A percentile compares a stretch with the other conserved stretches of the same genome.
Evolutionary conservation across 2,888 invertebrate genomes (phyloP).

Genomic region (Eretmocerus hayati): DNA sequence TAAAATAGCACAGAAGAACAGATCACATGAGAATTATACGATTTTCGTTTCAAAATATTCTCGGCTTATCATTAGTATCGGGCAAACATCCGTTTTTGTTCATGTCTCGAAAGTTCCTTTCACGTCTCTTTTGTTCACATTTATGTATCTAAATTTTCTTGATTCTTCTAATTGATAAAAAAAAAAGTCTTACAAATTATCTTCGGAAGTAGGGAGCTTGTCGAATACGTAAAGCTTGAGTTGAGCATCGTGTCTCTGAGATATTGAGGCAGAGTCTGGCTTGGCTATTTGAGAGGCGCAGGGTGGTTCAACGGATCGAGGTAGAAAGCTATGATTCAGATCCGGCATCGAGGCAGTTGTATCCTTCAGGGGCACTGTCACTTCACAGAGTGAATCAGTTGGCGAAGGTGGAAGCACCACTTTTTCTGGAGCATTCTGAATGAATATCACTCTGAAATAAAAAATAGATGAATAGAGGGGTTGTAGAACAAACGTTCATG

Average conservation of each 20-base stretch:
- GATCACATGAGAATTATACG: too few relatives aligned
- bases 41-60: too few relatives aligned
- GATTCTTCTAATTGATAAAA: too few relatives aligned
- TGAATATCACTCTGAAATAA: constrained; percentile 70
- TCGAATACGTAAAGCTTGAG: constrained; percentile 42
- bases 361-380: constrained; percentile 39
- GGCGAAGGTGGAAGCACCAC: constrained; percentile 61
- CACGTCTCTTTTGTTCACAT: too few relatives aligned
- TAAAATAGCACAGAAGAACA: too few relatives aligned
- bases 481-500: background rate
- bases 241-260: constrained; percentile 39
- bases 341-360: constrained; percentile 41
- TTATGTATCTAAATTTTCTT: too few relatives aligned
- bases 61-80: too few relatives aligned
- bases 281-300: constrained; percentile 40
- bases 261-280: constrained; percentile 31
- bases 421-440: constrained; percentile 88
- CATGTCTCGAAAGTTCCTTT: too few relatives aligned
- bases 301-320: constrained; percentile 37
- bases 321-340: constrained; percentile 37
- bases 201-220: constrained; percentile 40
- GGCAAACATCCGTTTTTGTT: too few relatives aligned
- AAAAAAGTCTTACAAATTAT: constrained; percentile 41
- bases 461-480: constrained; percentile 1
- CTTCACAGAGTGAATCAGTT: constrained; percentile 42